phyloP scores from a whole-genome alignment of 1,140 invertebrate species.

The Triops longicaudatus region DNA sequence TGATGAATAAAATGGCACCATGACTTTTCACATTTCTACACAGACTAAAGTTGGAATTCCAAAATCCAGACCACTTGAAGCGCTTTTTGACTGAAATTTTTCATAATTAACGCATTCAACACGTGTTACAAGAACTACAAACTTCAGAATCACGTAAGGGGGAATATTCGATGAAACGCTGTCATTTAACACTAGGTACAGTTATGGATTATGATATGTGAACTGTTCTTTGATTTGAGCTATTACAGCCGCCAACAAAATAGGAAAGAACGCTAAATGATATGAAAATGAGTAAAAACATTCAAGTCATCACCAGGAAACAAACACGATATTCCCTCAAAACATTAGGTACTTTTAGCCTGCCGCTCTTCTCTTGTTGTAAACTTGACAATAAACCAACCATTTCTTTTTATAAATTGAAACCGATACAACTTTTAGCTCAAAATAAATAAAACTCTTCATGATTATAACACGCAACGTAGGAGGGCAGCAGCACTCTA shows the following conservation, averaged over 20 bases:
- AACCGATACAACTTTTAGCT: too few relatives aligned
- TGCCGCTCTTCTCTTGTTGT: not conserved
- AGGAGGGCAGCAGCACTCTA: too few relatives aligned
- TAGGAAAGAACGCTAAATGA: not conserved
- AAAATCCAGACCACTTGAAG: too few relatives aligned
- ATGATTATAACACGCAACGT: too few relatives aligned
- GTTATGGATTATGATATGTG: not conserved
- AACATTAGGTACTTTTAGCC: not conserved
- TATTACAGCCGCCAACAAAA: not conserved
- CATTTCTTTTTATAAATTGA: too few relatives aligned
- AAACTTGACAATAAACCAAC: too few relatives aligned
- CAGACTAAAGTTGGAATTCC: too few relatives aligned
- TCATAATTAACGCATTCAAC: not conserved
- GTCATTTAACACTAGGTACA: not conserved
- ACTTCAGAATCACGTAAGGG: not conserved
- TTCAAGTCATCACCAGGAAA: not conserved
- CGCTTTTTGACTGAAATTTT: not conserved
- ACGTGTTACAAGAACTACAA: not conserved
- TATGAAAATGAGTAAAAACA: not conserved
- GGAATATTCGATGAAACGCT: not conserved
- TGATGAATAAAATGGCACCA: too few relatives aligned
- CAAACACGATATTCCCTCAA: not conserved
- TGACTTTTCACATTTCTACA: too few relatives aligned
- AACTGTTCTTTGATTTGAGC: slow-evolving; percentile 15
- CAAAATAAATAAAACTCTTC: too few relatives aligned